A percentile compares a stretch with the other conserved stretches of the same genome.
Conservation (phyloP, 64 coral and sea anemone species). For the Porites lutea region DNA sequence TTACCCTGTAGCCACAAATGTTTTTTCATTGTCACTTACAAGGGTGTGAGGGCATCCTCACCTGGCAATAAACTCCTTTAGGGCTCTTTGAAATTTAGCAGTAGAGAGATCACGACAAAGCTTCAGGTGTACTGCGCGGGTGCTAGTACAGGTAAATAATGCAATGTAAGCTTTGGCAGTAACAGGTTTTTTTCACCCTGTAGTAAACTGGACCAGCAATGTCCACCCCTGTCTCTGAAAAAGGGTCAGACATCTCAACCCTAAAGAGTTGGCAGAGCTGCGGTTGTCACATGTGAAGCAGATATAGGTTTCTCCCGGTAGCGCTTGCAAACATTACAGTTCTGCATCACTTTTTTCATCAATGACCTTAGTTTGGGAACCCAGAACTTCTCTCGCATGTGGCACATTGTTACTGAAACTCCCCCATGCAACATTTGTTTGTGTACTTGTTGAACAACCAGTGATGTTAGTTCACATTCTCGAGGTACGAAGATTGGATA, state of each 20-base stretch:
- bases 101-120: slow-evolving; percentile 15
- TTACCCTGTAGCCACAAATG: slow-evolving; percentile 58
- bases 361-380: slow-evolving; percentile 29
- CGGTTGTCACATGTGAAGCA: background rate
- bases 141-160: slow-evolving; percentile 58
- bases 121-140: slow-evolving; percentile 57
- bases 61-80: slow-evolving; percentile 61
- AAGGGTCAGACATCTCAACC: slow-evolving; percentile 34
- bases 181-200: slow-evolving; percentile 31
- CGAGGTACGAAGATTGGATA: slow-evolving; percentile 54
- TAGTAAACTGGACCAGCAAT: slow-evolving; percentile 73
- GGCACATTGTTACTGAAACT: slow-evolving; percentile 55
- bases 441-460: slow-evolving; percentile 54
- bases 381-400: slow-evolving; percentile 58
- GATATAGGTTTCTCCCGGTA: slow-evolving; percentile 42
- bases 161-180: slow-evolving; percentile 59
- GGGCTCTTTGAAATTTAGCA: slow-evolving; percentile 41
- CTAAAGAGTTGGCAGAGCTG: slow-evolving; percentile 1
- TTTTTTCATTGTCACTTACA: slow-evolving; percentile 52
- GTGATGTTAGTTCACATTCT: slow-evolving; percentile 2
- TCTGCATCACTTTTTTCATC: slow-evolving; percentile 47
- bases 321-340: slow-evolving; percentile 23
- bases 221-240: slow-evolving; percentile 54
- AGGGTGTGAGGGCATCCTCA: slow-evolving; percentile 44
- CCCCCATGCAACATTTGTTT: slow-evolving; percentile 53